Base-by-base conservation (phyloP, 1,140 invertebrate genomes). In the Camponotus pennsylvanicus region DNA sequence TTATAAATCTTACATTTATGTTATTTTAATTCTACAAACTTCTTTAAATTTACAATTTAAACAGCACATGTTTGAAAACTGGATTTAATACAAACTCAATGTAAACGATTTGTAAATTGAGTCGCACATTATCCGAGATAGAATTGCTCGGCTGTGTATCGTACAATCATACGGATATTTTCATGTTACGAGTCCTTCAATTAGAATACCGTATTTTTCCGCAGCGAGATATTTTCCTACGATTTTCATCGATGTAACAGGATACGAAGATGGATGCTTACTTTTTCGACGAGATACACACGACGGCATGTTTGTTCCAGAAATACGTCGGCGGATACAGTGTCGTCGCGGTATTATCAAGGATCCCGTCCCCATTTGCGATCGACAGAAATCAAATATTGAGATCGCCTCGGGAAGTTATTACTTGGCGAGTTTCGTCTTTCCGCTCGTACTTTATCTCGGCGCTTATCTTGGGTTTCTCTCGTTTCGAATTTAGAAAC, bases 301-400 rank as follows among this genome's bases (percentile, higher is more conserved):
- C 66, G 34, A 18, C 55, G 79, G 61, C 40, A 61, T 75, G 79
- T 83, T 83, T 83, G 79, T 83, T 83, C 57, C 79, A 83, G 79
- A 83, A 83, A 75, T 75, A 82, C 77, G n/a, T 73, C 52, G 27
- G 55, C 42, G 37, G 27, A 80, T 59, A 40, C 42, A 42, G 49
- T 13, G 55, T 45, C 15, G 79, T 45, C 67, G 18, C 79, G 69
- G 45, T 61, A 42, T 73, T 83, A 83, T 83, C 69, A 73, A 45
- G 40, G 32, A 83, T 73, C 78, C 37, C 78, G 55, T 73, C 11
- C 27, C 55, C 69, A 55, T 75, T 83, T 75, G 40, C 55, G 69
- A 52, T 83, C 79, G 79, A 83, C 73, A 73, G 79, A 83, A 83
- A 83, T 83, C 79, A 83, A 83, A 83, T 75, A 83, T 83, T 83